These are phyloP conservation scores for Lithobius niger DNA, from an alignment of 1,140 invertebrate species.

Conservation along the genomic window DNA sequence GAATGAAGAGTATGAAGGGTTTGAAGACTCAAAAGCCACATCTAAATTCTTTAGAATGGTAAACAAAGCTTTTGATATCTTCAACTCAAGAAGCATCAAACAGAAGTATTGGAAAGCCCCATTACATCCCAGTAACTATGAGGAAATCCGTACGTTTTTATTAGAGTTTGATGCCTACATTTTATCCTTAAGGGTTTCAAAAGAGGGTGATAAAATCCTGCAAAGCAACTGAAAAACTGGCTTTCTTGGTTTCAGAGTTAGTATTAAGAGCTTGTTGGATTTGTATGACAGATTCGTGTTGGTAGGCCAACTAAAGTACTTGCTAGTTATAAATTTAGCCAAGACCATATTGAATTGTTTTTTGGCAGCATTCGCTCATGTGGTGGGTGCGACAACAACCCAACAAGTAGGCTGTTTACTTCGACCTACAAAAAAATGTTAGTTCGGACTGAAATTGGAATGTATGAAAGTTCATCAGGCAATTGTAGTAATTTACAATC, in stretches of 20 bases:
- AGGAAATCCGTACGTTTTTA: neutral
- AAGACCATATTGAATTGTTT: conserved; percentile 6
- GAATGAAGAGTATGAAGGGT: neutral
- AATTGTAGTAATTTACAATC: neutral
- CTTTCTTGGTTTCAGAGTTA: neutral
- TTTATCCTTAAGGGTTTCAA: neutral
- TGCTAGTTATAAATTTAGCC: neutral
- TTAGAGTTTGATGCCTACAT: neutral
- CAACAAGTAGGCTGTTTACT: neutral
- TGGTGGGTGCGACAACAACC: neutral
- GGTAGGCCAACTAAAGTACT: neutral
- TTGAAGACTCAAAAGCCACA: neutral
- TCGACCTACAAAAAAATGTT: neutral
- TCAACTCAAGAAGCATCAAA: neutral
- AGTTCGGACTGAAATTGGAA: neutral
- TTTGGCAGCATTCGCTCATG: neutral
- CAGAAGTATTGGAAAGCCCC: neutral
- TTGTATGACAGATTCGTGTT: neutral
- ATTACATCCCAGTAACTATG: neutral
- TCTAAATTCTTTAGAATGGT: neutral
- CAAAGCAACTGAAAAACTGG: neutral
- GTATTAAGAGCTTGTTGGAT: neutral
- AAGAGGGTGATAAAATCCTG: neutral
- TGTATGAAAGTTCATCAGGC: neutral
- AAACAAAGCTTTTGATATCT: neutral